Evolutionary conservation across 2,113 vertebrate genomes (phyloP).

Genomic region (Crotophaga sulcirostris): DNA sequence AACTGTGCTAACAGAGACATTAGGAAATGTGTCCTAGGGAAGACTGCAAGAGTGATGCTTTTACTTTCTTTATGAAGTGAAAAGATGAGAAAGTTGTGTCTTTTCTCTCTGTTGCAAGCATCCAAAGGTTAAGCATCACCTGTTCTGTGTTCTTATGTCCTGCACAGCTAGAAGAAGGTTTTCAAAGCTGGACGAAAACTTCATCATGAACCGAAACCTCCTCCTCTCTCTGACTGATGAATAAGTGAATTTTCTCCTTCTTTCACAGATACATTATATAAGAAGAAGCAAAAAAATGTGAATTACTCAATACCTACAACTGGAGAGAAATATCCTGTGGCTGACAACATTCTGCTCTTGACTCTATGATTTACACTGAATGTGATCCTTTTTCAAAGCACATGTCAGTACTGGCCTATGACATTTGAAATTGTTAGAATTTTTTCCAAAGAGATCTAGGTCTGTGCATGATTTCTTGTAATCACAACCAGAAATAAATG

Average conservation of each 20-base stretch:
- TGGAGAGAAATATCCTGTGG: not conserved
- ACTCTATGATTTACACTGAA: not conserved
- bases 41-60: not conserved
- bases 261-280: not conserved
- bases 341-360: not conserved
- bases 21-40: not conserved
- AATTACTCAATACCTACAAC: not conserved
- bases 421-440: not conserved
- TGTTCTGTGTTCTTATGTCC: not conserved
- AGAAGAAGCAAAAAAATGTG: not conserved
- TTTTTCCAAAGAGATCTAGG: not conserved
- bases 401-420: not conserved
- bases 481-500: constrained; percentile 16
- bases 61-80: not conserved
- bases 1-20: not conserved
- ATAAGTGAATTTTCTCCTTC: not conserved
- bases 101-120: not conserved
- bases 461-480: not conserved
- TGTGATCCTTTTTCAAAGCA: not conserved
- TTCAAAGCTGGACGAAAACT: not conserved
- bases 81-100: not conserved
- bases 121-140: not conserved
- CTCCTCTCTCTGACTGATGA: not conserved
- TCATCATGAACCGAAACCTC: not conserved
- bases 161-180: not conserved